Evolutionary conservation across 2,113 vertebrate species (phyloP).

Genomic region (Nesoenas mayeri): DNA sequence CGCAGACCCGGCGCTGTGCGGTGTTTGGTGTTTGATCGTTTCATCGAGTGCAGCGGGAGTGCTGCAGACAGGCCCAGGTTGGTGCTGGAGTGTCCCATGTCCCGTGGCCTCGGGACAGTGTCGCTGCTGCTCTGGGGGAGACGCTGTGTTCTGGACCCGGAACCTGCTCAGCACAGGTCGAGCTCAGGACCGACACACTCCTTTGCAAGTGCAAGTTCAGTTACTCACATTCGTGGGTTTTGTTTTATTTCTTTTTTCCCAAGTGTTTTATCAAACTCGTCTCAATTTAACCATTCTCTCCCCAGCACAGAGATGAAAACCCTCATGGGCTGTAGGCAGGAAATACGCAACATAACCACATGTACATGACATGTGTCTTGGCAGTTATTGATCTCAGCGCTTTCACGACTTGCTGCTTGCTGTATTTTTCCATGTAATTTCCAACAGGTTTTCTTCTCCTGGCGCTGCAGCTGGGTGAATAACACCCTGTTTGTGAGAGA

Average conservation of each 20-base stretch:
- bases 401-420: not conserved
- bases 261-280: not conserved
- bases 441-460: not conserved
- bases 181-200: accelerated
- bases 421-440: not conserved
- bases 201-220: accelerated
- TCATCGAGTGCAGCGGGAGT: no score
- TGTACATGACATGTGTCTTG: not conserved
- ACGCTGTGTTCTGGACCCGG: not conserved
- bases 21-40: no score
- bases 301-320: not conserved
- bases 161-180: accelerated
- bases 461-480: not conserved
- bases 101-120: no score
- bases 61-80: no score
- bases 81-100: no score
- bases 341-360: accelerated
- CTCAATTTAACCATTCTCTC: not conserved
- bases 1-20: accelerated
- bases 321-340: not conserved
- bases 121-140: no score
- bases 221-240: not conserved
- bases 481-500: not conserved
- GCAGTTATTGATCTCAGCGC: not conserved
- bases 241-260: no score